Evolutionary conservation across 2,113 vertebrate species (phyloP).

Genomic region (Entomyzon cyanotis): DNA sequence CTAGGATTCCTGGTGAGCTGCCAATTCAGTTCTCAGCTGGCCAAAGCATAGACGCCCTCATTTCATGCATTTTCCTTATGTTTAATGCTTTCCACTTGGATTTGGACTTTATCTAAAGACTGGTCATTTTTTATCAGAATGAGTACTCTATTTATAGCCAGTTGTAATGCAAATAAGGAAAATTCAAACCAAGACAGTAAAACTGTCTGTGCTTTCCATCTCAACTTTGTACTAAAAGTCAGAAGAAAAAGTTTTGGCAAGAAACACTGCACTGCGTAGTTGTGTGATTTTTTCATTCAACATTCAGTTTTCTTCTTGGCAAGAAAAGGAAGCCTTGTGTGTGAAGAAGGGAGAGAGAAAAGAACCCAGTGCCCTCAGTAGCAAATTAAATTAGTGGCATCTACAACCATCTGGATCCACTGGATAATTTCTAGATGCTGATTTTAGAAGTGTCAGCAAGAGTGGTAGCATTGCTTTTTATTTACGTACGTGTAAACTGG

Average conservation of each 20-base stretch:
- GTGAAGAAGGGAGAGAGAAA: background rate
- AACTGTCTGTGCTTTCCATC: background rate
- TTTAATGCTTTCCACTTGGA: background rate
- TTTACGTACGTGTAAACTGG: slow-evolving; percentile 86
- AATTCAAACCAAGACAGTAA: background rate
- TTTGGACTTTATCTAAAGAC: slow-evolving; percentile 36
- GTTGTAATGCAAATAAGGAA: slow-evolving; percentile 16
- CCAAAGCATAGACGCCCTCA: background rate
- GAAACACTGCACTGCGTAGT: background rate
- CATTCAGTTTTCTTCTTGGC: slow-evolving; percentile 22
- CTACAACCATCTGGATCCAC: background rate
- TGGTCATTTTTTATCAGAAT: background rate
- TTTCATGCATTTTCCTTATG: slow-evolving; percentile 32
- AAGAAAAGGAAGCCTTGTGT: slow-evolving; percentile 5
- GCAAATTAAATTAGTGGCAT: background rate
- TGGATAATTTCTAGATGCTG: background rate
- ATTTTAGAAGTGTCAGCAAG: background rate
- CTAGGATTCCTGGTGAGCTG: slow-evolving; percentile 32
- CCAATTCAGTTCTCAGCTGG: slow-evolving; percentile 19
- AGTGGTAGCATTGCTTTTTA: background rate
- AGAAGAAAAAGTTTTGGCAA: background rate
- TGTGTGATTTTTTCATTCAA: slow-evolving; percentile 30
- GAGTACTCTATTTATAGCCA: slow-evolving; percentile 42
- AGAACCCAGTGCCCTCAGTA: background rate
- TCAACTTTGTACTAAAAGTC: background rate